Conservation (phyloP, 2,113 vertebrate genomes). For the Fregata magnificens region DNA sequence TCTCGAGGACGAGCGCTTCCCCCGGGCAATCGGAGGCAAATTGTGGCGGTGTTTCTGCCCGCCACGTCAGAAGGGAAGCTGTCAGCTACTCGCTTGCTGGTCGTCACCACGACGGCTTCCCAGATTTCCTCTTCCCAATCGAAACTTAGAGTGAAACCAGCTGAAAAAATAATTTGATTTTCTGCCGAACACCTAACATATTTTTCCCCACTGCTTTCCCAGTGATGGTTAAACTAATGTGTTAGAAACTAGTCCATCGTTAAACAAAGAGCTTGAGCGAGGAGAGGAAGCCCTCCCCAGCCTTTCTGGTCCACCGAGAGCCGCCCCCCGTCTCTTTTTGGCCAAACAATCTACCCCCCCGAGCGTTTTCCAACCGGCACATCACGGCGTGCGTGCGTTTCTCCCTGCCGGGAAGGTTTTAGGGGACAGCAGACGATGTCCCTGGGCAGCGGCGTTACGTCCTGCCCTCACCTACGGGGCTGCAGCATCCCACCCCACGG, state of each 20-base stretch:
- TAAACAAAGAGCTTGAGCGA: background rate
- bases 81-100: background rate
- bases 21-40: background rate
- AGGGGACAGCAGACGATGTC: background rate
- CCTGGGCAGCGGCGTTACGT: accelerated
- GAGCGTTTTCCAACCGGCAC: background rate
- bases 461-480: background rate
- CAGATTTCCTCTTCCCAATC: background rate
- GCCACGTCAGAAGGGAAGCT: background rate
- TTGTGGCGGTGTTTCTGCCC: accelerated
- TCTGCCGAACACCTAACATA: background rate
- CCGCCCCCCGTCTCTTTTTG: background rate
- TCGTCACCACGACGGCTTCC: background rate
- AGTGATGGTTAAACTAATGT: background rate
- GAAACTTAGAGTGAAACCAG: slow-evolving; percentile 1
- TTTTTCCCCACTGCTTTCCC: background rate
- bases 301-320: background rate
- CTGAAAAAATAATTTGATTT: background rate
- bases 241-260: background rate
- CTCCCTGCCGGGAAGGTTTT: background rate
- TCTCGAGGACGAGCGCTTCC: background rate
- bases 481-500: background rate
- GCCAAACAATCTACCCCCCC: background rate
- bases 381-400: accelerated
- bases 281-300: background rate